Percentiles rank a stretch among this genome's conserved stretches.
phyloP scores from a whole-genome alignment of 2,797 vertebrate species.

The Sebastes baramenuke region DNA sequence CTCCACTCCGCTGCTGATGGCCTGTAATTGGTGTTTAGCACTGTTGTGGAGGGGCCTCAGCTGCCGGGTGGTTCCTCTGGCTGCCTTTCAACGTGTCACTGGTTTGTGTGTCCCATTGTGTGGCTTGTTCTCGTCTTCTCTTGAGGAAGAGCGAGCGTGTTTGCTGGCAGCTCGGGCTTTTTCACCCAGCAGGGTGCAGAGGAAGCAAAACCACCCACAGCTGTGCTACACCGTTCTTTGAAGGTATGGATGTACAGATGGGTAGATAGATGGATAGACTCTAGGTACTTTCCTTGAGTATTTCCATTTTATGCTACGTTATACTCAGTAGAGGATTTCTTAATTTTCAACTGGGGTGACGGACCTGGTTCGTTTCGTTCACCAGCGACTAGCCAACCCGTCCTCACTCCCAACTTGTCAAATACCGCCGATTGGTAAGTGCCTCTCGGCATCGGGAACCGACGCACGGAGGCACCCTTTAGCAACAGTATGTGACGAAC shows the following conservation, averaged over 20 bases:
- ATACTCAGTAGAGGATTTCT: background rate
- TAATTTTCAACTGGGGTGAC: background rate
- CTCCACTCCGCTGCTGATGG: conserved; percentile 46
- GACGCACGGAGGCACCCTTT: no score
- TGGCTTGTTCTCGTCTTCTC: conserved; percentile 33
- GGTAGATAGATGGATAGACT: background rate
- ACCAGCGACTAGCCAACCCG: no score
- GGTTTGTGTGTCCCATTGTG: conserved; percentile 46
- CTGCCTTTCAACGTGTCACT: conserved; percentile 45
- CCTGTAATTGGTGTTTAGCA: conserved; percentile 63
- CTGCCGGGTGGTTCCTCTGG: conserved; percentile 41
- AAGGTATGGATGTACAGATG: background rate
- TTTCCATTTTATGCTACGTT: background rate
- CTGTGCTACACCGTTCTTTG: background rate
- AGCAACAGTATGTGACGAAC: no score
- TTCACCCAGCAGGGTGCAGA: conserved; percentile 6
- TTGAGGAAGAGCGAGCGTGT: conserved; percentile 21
- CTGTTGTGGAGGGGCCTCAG: conserved; percentile 43
- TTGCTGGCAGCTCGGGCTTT: conserved; percentile 8
- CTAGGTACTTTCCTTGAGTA: background rate
- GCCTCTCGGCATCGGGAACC: no score
- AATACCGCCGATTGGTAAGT: no score
- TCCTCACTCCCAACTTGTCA: no score
- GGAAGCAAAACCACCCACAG: background rate
- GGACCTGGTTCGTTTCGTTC: background rate